Conservation (phyloP, 2,888 invertebrate genomes). For the Psylliodes chrysocephalus region DNA sequence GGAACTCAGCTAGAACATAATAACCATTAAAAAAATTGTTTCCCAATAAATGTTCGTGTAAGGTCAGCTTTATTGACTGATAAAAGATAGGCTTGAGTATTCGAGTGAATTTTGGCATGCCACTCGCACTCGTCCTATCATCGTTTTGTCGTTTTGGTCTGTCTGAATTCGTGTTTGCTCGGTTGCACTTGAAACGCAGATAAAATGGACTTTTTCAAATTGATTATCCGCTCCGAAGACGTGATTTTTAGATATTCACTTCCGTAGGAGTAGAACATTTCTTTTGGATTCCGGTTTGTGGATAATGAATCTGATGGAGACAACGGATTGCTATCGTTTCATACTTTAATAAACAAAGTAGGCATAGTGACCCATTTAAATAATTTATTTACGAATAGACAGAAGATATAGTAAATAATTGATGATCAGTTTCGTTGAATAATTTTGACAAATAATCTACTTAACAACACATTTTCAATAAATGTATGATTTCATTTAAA, state of each 20-base stretch:
- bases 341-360: no score
- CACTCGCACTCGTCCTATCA: slow-evolving; percentile 4
- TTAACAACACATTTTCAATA: no score
- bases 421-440: no score
- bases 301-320: background rate
- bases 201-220: slow-evolving; percentile 28
- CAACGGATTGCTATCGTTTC: no score
- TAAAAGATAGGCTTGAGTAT: slow-evolving; percentile 3
- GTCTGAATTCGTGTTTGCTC: slow-evolving; percentile 21
- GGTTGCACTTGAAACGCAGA: slow-evolving; percentile 20
- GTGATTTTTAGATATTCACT: slow-evolving; percentile 8
- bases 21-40: no score
- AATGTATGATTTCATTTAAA: no score
- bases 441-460: no score
- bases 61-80: background rate
- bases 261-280: background rate
- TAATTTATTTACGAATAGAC: no score
- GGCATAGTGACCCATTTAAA: no score
- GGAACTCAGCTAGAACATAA: no score
- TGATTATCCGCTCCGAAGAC: slow-evolving; percentile 15
- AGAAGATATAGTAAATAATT: no score
- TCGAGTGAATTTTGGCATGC: slow-evolving; percentile 16
- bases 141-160: slow-evolving; percentile 23
- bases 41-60: background rate
- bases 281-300: background rate